Evolutionary conservation across 2,797 vertebrate genomes (phyloP), one percentile per base, ranked within the genome.

Genomic region (Saguinus oedipus): DNA sequence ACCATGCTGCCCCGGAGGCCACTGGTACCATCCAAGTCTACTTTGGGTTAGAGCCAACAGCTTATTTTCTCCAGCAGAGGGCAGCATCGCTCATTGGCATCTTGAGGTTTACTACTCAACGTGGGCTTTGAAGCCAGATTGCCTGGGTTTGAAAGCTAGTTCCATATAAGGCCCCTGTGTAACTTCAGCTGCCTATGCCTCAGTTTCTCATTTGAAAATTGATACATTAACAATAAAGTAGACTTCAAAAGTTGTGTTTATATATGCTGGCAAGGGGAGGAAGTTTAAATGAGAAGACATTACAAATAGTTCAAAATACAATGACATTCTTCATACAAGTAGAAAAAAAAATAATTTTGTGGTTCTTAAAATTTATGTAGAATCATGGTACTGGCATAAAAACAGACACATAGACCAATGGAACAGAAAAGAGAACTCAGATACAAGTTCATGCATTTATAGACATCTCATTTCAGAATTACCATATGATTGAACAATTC

Each of bases 61-160:
- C n/a, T 61, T 64, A 2, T 89, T 70, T 76, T 57, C 17, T 46
- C 88, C 91, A 90, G 85, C 61, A 94, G 95, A 85, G 93, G 90
- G 78, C 94, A 96, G 91, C 78, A 61, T 15, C 72, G 72, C 39
- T 75, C 17, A 0, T 20, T 5, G 42, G 46, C 50, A 44, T 46
- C 72, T 50, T 36, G 3, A 42, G 42, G 6, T 24, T 7, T n/a
- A 12, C 11, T 26, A 26, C 9, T 86, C 80, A 10, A 13, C 5
- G 14, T n/a, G 11, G 19, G 61, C 42, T 70, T 64, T 61, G 64
- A 72, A 88, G 76, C 53, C 30, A 36, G 36, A 33, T 15, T 64
- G 39, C n/a, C 44, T 59, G 20, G 27, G 14, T 59, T 88, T 59
- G 42, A 79, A 88, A 89, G 68, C 20, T 26, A 75, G 36, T n/a